Evolutionary conservation across 2,113 vertebrate genomes (phyloP), one percentile per base, ranked within the genome.

Genomic region (Nothocercus julius): DNA sequence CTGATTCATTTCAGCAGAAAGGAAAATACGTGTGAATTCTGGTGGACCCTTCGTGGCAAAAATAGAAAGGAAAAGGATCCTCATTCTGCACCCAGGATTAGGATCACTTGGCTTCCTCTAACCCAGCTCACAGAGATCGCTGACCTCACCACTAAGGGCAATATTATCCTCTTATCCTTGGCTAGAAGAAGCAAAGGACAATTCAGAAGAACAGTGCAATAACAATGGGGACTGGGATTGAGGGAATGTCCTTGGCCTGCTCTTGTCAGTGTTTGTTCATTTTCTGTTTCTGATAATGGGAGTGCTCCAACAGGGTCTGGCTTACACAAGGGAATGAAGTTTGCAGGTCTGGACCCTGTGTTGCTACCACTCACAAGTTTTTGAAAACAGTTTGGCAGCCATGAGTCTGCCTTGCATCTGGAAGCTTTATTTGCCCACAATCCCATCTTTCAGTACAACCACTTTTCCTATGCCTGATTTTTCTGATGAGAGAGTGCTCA

Each of bases 401-500:
- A 40, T 11, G 13, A 68, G 27, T 61, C 59, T 89, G 36, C 18
- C 34, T 77, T 2, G 0, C 36, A 63, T 40, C 69, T 81, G 58
- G 19, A 83, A 83, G 62, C 5, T 11, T 51, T 42, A 87, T 67
- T 84, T 92, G 40, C 69, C 87, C 3, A 1, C 68, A 76, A 18
- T 72, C 45, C 8, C 66, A 44, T 74, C 63, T 90, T 70, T 56
- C 19, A 67, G 64, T 66, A 66, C 12, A 62, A 38, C 30, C 24
- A 14, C 56, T 87, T 80, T 66, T 85, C 45, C 59, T 51, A 19
- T 82, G 38, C 25, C 74, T 75, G 49, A 83, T 90, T 69, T 70
- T 36, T 93, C 74, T 73, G 42, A 34, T 47, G 42, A 79, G 53
- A 84, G 36, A 69, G 10, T 0, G 0, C 22, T 69, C 2, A 0